Percentiles rank a stretch among this genome's conserved stretches.
Evolutionary conservation across 1,140 invertebrate species (phyloP).

Genomic region (Leguminivora glycinivorella): DNA sequence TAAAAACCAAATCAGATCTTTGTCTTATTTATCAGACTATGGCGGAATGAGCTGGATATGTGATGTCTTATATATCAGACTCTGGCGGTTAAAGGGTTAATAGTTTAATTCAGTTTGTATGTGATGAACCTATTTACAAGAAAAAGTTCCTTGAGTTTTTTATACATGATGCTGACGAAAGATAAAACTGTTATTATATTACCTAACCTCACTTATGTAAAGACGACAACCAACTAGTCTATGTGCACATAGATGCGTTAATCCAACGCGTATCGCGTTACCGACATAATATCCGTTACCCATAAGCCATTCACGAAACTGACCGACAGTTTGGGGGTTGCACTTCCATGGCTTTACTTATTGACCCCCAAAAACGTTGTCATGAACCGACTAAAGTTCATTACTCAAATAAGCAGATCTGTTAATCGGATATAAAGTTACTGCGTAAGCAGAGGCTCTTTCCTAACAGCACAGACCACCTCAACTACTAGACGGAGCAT

Average conservation of each 20-base stretch:
- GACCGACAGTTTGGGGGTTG: slow-evolving; percentile 70
- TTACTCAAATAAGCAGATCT: slow-evolving; percentile 64
- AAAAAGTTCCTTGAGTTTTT: no score
- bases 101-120: no score
- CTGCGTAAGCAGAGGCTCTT: slow-evolving; percentile 44
- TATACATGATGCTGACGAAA: no score
- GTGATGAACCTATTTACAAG: no score
- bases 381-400: slow-evolving; percentile 68
- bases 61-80: no score
- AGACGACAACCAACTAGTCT: slow-evolving; percentile 26
- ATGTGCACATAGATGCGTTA: slow-evolving; percentile 48
- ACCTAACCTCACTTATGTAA: slow-evolving; percentile 17
- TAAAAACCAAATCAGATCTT: no score
- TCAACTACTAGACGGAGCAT: no score
- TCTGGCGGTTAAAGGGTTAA: no score
- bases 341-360: slow-evolving; percentile 73
- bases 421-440: slow-evolving; percentile 62
- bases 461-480: no score
- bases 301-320: slow-evolving; percentile 66
- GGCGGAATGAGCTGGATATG: no score
- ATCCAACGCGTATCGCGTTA: slow-evolving; percentile 61
- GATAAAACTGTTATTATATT: neutral
- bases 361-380: slow-evolving; percentile 70
- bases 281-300: slow-evolving; percentile 56
- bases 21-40: no score